Evolutionary conservation across 2,888 invertebrate genomes (phyloP).

Genomic region (Thalpophila matura): DNA sequence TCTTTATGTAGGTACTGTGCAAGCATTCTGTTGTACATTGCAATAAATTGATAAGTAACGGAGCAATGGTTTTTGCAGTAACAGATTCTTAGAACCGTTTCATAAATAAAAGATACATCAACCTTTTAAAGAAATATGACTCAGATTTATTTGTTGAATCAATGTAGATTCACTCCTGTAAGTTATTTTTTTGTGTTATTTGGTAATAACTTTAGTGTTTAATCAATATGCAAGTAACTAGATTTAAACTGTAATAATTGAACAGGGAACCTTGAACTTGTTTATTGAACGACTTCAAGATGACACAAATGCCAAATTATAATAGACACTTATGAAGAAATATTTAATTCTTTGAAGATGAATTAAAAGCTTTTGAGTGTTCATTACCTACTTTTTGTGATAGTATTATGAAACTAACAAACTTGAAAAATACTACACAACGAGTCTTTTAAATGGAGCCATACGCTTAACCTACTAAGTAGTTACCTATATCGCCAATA

Average conservation of each 20-base stretch:
- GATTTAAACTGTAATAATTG: too few species aligned
- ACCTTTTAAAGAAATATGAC: neutral
- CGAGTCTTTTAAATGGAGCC: too few species aligned
- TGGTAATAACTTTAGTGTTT: neutral
- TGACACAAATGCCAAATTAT: too few species aligned
- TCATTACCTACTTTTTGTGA: too few species aligned
- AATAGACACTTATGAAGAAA: too few species aligned
- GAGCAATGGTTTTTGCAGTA: conserved; percentile 11
- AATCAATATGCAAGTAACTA: too few species aligned
- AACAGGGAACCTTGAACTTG: too few species aligned
- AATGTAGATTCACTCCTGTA: neutral
- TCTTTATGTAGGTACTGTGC: conserved; percentile 17
- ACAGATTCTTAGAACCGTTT: conserved; percentile 4
- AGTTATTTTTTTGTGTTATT: neutral
- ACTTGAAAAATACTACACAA: too few species aligned
- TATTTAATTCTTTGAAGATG: too few species aligned
- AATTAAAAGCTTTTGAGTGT: too few species aligned
- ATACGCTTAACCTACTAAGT: neutral
- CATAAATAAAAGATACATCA: neutral
- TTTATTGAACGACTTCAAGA: too few species aligned
- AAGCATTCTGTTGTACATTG: conserved; percentile 7
- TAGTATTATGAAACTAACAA: too few species aligned
- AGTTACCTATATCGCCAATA: conserved; percentile 37
- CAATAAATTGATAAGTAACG: conserved; percentile 17
- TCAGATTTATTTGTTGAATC: neutral